Percentiles rank a stretch among this genome's conserved stretches.
These are phyloP conservation scores for Semnornis frantzii DNA, from an alignment of 2,113 vertebrate genomes.

Conservation along the genomic window DNA sequence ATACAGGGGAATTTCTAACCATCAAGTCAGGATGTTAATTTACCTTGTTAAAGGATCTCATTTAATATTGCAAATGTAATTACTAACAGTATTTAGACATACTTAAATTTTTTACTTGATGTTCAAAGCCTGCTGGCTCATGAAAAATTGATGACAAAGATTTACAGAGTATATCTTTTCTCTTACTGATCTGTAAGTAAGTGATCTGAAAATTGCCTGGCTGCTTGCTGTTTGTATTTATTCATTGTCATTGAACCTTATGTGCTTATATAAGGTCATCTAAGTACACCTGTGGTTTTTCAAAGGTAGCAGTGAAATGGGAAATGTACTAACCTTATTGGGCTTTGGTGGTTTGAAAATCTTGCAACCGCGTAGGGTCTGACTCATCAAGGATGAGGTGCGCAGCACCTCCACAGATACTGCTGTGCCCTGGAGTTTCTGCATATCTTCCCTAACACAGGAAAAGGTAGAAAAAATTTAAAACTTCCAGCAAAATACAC, in stretches of 20 bases:
- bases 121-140: neutral
- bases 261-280: neutral
- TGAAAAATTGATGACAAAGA: neutral
- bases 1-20: neutral
- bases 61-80: neutral
- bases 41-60: neutral
- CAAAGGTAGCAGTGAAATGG: neutral
- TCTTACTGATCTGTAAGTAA: neutral
- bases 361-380: neutral
- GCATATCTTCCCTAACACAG: neutral
- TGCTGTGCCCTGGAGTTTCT: neutral
- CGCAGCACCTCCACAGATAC: fast-evolving
- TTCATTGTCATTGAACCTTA: neutral
- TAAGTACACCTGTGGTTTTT: neutral
- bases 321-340: neutral
- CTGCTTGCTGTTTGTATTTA: neutral
- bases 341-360: neutral
- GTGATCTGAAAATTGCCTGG: neutral
- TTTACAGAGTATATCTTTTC: neutral
- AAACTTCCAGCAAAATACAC: neutral
- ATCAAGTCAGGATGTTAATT: neutral
- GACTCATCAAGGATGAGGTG: neutral
- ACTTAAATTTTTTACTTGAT: neutral
- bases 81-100: neutral
- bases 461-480: neutral